Conservation (phyloP, 2,797 vertebrate genomes). For the Denticeps clupeoides region DNA sequence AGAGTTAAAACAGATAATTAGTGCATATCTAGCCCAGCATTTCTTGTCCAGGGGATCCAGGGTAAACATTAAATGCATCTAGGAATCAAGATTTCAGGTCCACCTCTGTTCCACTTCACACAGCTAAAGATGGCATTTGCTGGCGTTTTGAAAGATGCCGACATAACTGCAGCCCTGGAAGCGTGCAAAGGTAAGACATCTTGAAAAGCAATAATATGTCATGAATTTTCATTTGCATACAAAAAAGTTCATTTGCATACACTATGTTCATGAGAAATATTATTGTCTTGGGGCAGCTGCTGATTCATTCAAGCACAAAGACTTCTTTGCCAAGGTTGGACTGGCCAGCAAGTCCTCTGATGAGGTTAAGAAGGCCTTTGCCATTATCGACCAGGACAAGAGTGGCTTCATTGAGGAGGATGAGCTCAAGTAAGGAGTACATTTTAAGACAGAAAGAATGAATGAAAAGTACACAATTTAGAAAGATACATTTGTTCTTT, state of each 20-base stretch:
- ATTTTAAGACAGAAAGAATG: not conserved
- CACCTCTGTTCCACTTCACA: conserved; percentile 11
- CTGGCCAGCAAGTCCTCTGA: conserved; percentile 50
- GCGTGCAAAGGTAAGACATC: conserved; percentile 63
- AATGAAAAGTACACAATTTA: not conserved
- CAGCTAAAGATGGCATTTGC: conserved; percentile 65
- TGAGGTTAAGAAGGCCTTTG: conserved; percentile 62
- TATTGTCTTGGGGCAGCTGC: too few species aligned
- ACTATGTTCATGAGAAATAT: too few species aligned
- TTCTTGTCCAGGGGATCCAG: too few species aligned
- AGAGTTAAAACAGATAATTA: too few species aligned
- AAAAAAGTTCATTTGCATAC: too few species aligned
- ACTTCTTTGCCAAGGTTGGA: conserved; percentile 59
- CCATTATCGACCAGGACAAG: conserved; percentile 71
- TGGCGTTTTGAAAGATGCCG: conserved; percentile 57
- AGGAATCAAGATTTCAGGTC: too few species aligned
- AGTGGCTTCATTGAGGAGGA: conserved; percentile 74
- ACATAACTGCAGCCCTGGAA: conserved; percentile 65
- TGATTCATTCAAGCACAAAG: conserved; percentile 63
- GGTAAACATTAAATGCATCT: too few species aligned
- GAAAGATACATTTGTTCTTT: not conserved
- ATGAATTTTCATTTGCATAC: not conserved
- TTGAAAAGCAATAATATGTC: not conserved
- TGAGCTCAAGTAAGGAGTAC: conserved; percentile 64
- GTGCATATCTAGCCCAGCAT: too few species aligned